These are phyloP conservation scores for Brachionichthys hirsutus DNA, from an alignment of 2,113 vertebrate genomes.

Conservation along the genomic window DNA sequence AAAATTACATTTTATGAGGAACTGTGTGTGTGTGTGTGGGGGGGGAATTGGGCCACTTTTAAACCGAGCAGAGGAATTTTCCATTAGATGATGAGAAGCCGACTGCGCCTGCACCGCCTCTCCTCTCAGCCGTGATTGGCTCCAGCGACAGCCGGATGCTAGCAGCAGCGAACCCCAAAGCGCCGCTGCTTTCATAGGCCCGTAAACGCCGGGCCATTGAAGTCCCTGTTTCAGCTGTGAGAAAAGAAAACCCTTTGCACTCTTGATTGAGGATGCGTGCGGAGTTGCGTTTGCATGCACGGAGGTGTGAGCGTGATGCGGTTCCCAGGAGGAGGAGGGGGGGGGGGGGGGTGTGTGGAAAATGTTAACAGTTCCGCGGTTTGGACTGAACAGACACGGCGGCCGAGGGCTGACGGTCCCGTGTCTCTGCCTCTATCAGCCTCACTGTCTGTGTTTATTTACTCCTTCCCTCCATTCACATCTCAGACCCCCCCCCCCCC, in stretches of 20 bases:
- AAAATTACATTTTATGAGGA: not conserved
- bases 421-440: constrained; percentile 50
- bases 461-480: constrained; percentile 18
- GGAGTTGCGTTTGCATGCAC: constrained; percentile 17
- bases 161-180: constrained; percentile 48
- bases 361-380: constrained; percentile 64
- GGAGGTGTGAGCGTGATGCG: constrained; percentile 51
- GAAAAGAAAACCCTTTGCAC: constrained; percentile 51
- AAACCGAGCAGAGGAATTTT: constrained; percentile 31
- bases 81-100: constrained; percentile 43
- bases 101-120: constrained; percentile 35
- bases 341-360: constrained; percentile 53
- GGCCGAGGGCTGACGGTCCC: constrained; percentile 31
- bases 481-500: not conserved
- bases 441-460: constrained; percentile 39
- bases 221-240: constrained; percentile 37
- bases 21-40: constrained; percentile 3
- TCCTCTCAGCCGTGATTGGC: not conserved
- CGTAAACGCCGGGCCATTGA: constrained; percentile 50
- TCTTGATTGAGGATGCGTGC: constrained; percentile 44
- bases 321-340: constrained; percentile 45
- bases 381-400: constrained; percentile 33
- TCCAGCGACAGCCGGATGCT: constrained; percentile 37
- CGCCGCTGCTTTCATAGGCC: constrained; percentile 56
- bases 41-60: not conserved